Conservation (phyloP, 1,140 invertebrate species). For the Pygmarrhopalites habei region DNA sequence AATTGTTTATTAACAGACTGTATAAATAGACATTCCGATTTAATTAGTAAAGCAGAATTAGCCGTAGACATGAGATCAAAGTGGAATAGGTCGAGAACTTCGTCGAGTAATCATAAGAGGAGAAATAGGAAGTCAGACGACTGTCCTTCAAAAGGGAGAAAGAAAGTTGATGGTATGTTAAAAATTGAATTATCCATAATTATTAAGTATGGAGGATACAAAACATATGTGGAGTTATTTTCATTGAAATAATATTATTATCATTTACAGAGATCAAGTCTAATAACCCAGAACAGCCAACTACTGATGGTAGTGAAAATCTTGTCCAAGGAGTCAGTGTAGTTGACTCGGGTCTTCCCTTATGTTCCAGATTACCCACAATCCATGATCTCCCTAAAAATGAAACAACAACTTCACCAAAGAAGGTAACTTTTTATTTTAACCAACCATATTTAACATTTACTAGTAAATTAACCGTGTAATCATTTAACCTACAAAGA, state of each 20-base stretch:
- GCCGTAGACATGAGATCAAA: not conserved
- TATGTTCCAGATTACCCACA: no score
- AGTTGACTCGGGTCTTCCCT: no score
- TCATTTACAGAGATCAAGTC: not conserved
- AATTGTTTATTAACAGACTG: not conserved
- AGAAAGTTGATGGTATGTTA: not conserved
- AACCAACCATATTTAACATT: no score
- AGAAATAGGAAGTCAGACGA: not conserved
- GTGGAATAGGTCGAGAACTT: not conserved
- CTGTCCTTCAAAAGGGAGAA: not conserved
- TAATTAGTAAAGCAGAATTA: constrained; percentile 2
- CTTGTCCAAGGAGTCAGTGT: no score
- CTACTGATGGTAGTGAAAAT: no score
- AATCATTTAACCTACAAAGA: no score
- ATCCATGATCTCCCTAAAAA: no score
- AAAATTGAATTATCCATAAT: not conserved
- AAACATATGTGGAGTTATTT: not conserved
- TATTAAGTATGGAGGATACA: not conserved
- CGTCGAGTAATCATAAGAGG: not conserved
- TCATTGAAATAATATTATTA: not conserved
- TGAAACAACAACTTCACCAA: no score
- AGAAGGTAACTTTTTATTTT: no score
- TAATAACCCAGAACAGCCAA: not conserved
- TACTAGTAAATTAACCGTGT: no score
- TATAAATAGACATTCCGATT: not conserved